These are phyloP conservation scores for Heliconius eleuchia DNA, from an alignment of 1,140 invertebrate species.

Conservation along the genomic window DNA sequence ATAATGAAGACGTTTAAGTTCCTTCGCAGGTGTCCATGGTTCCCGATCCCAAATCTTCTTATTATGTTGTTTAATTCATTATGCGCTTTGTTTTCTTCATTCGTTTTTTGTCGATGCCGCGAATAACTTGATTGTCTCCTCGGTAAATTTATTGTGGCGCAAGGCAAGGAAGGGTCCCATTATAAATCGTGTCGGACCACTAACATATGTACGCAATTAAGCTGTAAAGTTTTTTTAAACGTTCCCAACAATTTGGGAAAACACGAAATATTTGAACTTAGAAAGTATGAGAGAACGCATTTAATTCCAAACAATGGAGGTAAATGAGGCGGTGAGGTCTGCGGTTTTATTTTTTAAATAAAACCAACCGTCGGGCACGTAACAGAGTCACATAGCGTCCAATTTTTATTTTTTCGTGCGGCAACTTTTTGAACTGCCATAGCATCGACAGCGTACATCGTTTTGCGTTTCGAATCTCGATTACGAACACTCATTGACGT, in stretches of 20 bases:
- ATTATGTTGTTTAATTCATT: slow-evolving; percentile 78
- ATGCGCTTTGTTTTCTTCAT: slow-evolving; percentile 78
- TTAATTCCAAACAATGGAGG: slow-evolving; percentile 61
- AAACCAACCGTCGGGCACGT: slow-evolving; percentile 43
- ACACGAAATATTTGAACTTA: slow-evolving; percentile 36
- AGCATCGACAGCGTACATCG: slow-evolving; percentile 54
- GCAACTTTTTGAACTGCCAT: slow-evolving; percentile 50
- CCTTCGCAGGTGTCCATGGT: slow-evolving; percentile 68
- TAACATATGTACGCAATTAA: slow-evolving; percentile 80
- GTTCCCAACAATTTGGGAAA: slow-evolving; percentile 44
- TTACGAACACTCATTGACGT: slow-evolving; percentile 59
- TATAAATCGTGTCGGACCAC: slow-evolving; percentile 71
- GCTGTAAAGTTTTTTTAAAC: slow-evolving; percentile 71
- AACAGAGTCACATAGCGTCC: slow-evolving; percentile 43
- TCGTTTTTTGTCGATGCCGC: slow-evolving; percentile 57
- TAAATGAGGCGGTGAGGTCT: slow-evolving; percentile 44
- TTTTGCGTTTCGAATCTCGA: slow-evolving; percentile 68
- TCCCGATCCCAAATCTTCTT: slow-evolving; percentile 57
- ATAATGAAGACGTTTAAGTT: slow-evolving; percentile 76
- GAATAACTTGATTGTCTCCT: slow-evolving; percentile 71
- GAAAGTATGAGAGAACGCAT: slow-evolving; percentile 39
- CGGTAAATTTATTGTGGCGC: slow-evolving; percentile 66
- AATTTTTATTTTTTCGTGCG: slow-evolving; percentile 37
- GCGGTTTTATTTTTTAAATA: slow-evolving; percentile 44
- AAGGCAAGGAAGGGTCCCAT: slow-evolving; percentile 52